Evolutionary conservation across 2,113 vertebrate genomes (phyloP).

Genomic region (chimpanzee (Pan troglodytes)): DNA sequence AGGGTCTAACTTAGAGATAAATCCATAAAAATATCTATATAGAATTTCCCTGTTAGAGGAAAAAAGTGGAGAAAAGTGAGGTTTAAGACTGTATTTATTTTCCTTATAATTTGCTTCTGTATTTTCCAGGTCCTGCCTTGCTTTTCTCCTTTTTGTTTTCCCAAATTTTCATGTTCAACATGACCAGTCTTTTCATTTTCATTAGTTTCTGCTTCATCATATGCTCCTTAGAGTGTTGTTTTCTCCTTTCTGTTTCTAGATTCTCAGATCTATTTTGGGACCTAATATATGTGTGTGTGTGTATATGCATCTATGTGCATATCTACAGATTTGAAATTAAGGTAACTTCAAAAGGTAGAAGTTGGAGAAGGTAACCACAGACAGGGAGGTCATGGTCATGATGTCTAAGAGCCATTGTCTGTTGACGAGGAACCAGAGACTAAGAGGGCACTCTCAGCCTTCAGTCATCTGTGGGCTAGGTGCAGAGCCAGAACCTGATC

Average conservation of each 20-base stretch:
- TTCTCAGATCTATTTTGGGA: not conserved
- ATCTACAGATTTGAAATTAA: not conserved
- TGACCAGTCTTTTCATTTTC: not conserved
- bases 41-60: constrained; percentile 6
- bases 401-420: not conserved
- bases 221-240: not conserved
- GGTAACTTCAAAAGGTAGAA: not conserved
- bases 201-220: not conserved
- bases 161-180: not conserved
- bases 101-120: not conserved
- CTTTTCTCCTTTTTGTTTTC: not conserved
- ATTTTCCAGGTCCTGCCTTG: not conserved
- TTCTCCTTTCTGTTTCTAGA: not conserved
- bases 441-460: no score
- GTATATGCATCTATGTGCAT: not conserved
- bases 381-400: not conserved
- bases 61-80: constrained; percentile 1
- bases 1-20: constrained; percentile 46
- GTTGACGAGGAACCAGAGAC: not conserved
- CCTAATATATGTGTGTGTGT: not conserved
- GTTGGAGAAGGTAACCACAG: not conserved
- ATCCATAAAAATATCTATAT: constrained; percentile 55
- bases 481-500: not conserved
- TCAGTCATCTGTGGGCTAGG: not conserved
- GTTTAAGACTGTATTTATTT: not conserved